These are phyloP conservation scores for Physeter macrocephalus DNA, from an alignment of 2,113 vertebrate species.

Conservation along the genomic window DNA sequence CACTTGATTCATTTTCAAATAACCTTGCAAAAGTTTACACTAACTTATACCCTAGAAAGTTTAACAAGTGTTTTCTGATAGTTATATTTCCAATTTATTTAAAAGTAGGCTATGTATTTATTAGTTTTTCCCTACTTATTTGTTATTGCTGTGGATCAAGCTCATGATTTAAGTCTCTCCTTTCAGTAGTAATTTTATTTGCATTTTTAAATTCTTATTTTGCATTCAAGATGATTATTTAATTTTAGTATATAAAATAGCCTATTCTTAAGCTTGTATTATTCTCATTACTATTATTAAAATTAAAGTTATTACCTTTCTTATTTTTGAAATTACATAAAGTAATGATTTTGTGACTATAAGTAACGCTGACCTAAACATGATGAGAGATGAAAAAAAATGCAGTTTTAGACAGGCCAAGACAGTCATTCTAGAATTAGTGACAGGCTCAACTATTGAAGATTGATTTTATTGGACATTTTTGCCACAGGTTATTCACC, in stretches of 20 bases:
- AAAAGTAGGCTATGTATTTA: neutral
- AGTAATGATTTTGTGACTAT: neutral
- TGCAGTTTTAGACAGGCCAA: neutral
- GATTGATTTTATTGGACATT: conserved; percentile 13
- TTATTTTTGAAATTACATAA: neutral
- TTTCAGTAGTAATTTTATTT: neutral
- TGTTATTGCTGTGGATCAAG: neutral
- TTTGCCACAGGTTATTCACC: neutral
- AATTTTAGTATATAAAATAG: neutral
- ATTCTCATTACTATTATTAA: neutral
- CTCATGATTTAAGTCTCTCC: neutral
- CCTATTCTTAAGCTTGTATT: neutral
- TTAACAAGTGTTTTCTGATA: neutral
- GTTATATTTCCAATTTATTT: neutral
- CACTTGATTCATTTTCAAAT: neutral
- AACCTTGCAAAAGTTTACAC: neutral
- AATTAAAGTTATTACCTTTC: neutral
- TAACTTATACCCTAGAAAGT: neutral
- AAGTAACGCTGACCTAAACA: neutral
- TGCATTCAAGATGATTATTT: neutral
- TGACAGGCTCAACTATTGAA: neutral
- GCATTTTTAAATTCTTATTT: neutral
- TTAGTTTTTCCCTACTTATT: neutral
- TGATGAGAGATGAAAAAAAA: conserved; percentile 4
- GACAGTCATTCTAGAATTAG: neutral